These are phyloP conservation scores for Chrysolina oricalcia DNA, from an alignment of 2,888 invertebrate genomes.

Conservation along the genomic window DNA sequence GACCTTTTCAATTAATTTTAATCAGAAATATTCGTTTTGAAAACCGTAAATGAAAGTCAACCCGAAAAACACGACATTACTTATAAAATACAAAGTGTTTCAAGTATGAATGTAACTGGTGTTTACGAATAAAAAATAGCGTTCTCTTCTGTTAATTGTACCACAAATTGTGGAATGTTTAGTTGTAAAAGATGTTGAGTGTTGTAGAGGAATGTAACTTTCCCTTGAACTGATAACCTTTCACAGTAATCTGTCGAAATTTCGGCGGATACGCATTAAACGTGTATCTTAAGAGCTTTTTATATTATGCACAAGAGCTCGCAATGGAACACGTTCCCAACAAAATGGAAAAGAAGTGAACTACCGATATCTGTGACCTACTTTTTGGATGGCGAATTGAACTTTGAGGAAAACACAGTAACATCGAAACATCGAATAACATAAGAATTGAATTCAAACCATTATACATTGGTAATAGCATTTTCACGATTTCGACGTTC, in stretches of 20 bases:
- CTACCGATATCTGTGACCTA: conserved; percentile 13
- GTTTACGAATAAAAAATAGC: conserved; percentile 39
- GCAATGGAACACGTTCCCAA: conserved; percentile 27
- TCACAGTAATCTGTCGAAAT: conserved; percentile 51
- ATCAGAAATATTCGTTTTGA: conserved; percentile 31
- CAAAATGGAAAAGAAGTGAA: conserved; percentile 16
- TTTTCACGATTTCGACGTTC: too few relatives aligned
- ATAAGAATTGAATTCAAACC: too few relatives aligned
- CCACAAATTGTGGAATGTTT: conserved; percentile 28
- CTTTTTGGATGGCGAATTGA: conserved; percentile 5
- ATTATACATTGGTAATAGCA: too few relatives aligned
- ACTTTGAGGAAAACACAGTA: neutral
- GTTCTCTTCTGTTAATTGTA: conserved; percentile 36
- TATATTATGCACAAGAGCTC: conserved; percentile 13
- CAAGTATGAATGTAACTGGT: conserved; percentile 34
- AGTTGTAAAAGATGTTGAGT: conserved; percentile 45
- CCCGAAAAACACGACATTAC: conserved; percentile 18
- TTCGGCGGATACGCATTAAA: conserved; percentile 15
- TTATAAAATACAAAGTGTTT: conserved; percentile 32
- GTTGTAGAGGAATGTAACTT: conserved; percentile 43
- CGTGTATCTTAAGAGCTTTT: conserved; percentile 22
- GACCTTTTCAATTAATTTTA: conserved; percentile 37
- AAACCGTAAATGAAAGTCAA: conserved; percentile 21
- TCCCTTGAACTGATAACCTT: conserved; percentile 57
- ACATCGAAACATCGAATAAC: too few relatives aligned